phyloP scores from a whole-genome alignment of 2,888 invertebrate genomes.

The Aphodius granarius region DNA sequence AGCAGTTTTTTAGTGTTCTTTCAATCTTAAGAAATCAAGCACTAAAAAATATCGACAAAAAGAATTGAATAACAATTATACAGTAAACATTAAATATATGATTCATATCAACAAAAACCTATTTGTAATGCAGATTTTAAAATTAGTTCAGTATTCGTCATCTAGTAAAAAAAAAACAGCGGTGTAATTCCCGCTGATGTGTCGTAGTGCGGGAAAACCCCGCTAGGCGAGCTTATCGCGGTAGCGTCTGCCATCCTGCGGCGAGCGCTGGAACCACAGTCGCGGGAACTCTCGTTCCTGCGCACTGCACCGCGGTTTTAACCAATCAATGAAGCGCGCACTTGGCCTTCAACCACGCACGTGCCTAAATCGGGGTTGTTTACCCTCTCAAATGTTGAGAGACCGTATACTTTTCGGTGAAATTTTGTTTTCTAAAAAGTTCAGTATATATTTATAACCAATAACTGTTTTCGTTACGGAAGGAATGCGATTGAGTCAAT shows the following conservation, averaged over 20 bases:
- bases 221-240: slow-evolving; percentile 22
- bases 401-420: too few species aligned
- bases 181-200: not conserved
- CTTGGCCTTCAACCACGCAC: slow-evolving; percentile 52
- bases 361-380: slow-evolving; percentile 45
- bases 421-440: too few species aligned
- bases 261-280: slow-evolving; percentile 14
- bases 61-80: too few species aligned
- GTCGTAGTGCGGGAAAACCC: slow-evolving; percentile 22
- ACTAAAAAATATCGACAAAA: too few species aligned
- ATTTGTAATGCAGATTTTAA: not conserved
- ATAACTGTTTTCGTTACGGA: not conserved
- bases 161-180: slow-evolving; percentile 4
- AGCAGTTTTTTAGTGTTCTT: too few species aligned
- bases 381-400: slow-evolving; percentile 36
- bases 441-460: too few species aligned
- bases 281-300: slow-evolving; percentile 5
- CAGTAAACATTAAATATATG: too few species aligned
- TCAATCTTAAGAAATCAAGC: too few species aligned
- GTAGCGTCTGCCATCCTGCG: slow-evolving; percentile 32
- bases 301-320: slow-evolving; percentile 19
- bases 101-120: not conserved
- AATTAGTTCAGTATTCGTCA: not conserved
- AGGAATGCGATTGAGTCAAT: not conserved
- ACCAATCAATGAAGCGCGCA: slow-evolving; percentile 50